A percentile compares a stretch with the other conserved stretches of the same genome.
Evolutionary conservation across 1,140 invertebrate species (phyloP).

Genomic region (Hesperophylax magnus): DNA sequence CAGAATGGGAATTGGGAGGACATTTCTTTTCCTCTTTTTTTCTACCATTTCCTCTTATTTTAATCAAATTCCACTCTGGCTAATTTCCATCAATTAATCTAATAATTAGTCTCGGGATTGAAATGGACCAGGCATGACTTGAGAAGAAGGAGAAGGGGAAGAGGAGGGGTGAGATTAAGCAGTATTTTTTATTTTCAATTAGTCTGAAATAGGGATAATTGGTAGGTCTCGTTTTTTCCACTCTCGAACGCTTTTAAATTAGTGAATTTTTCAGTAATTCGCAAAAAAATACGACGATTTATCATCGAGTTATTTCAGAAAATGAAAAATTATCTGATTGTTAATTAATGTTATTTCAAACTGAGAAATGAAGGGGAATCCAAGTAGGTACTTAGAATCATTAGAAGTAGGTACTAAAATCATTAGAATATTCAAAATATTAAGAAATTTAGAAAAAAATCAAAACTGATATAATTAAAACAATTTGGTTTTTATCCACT

Average conservation of each 20-base stretch:
- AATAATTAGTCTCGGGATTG: slow-evolving; percentile 56
- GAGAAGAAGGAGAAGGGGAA: background rate
- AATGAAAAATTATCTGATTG: background rate
- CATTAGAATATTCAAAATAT: too few species aligned
- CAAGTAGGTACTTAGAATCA: background rate
- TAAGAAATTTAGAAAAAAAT: too few species aligned
- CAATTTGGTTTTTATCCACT: too few species aligned
- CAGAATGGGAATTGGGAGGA: background rate
- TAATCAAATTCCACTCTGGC: slow-evolving; percentile 52
- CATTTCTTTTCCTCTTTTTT: slow-evolving; percentile 4
- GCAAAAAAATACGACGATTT: slow-evolving; percentile 16
- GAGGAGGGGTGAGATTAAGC: slow-evolving; percentile 51
- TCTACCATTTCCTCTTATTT: slow-evolving; percentile 44
- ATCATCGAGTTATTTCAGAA: slow-evolving; percentile 10
- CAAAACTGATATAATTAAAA: too few species aligned
- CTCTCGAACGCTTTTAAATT: slow-evolving; percentile 18
- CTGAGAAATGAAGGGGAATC: background rate
- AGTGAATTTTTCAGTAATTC: background rate
- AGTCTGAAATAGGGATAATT: slow-evolving; percentile 53
- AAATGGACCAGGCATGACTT: slow-evolving; percentile 38
- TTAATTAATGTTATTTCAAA: background rate
- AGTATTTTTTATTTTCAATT: slow-evolving; percentile 55
- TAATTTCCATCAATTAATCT: slow-evolving; percentile 57
- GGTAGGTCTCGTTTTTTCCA: slow-evolving; percentile 32
- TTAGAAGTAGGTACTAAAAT: too few species aligned